Evolutionary conservation across 35 echinoderm and acorn worm species (phyloP), one percentile per base, ranked within the genome.

Genomic region (Eucidaris tribuloides): DNA sequence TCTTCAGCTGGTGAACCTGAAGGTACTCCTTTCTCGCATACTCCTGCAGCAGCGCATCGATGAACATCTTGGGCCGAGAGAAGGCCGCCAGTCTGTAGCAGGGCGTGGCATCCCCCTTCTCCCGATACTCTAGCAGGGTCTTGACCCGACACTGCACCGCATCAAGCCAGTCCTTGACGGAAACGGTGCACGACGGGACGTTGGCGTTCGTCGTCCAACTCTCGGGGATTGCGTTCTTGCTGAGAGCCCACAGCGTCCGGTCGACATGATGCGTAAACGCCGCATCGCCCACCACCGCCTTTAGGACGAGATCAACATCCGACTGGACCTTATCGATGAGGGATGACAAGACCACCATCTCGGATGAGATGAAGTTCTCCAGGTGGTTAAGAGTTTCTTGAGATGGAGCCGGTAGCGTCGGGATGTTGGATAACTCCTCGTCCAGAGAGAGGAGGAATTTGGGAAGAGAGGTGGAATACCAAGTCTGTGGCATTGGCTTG

Each of bases 1-100:
- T 84, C 27, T 59, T 39, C 0, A 97, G 46, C 27, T 88, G 55
- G 48, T 86, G 82, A 5, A 89, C 78, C 39, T 92, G 85, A 50
- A 97, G 84, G 55, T 89, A 97, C 43, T 97, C 94, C 46, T 88
- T 92, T 36, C 94, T 84, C 3, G 89, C 85, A 45, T 97, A 86
- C 39, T 97, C 94, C 66, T 85, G 82, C 32, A 92, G 18, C 17
- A 97, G 24, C 37, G 60, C 45, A 33, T 85, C 64, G 2, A 92
- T 36, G 52, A 97, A 92, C 14, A 65, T 44, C 62, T 89, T 81
- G 39, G 89, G 94, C 13, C 82, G 83, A 25, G 59, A 62, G 45
- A 97, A 97, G 2, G 50, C 82, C 1, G 81, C 77, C 36, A 97
- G 38, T 62, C 91, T 79, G 62, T 76, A 97, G 24, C 72, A 83